Evolutionary conservation across 2,113 vertebrate genomes (phyloP).

Genomic region (Labeo catla): DNA sequence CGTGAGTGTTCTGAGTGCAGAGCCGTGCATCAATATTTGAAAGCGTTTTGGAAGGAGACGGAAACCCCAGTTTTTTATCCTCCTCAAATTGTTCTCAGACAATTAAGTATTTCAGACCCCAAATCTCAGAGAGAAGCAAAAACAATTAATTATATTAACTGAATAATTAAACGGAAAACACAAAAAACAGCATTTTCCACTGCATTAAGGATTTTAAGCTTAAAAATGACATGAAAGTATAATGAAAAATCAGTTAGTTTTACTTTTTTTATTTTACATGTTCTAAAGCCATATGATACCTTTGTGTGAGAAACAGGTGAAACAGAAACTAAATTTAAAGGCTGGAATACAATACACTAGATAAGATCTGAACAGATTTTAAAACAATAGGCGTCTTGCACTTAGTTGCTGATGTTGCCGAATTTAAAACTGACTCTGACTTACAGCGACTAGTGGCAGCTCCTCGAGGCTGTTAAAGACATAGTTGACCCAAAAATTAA

Average conservation of each 20-base stretch:
- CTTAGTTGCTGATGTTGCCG: not conserved
- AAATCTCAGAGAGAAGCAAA: not conserved
- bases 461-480: not conserved
- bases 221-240: not conserved
- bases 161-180: not conserved
- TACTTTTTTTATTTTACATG: not conserved
- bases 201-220: not conserved
- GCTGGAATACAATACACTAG: not conserved
- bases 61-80: not conserved
- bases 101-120: not conserved
- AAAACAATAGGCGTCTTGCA: not conserved
- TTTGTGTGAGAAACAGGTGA: conserved; percentile 3
- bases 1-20: conserved; percentile 1
- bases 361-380: not conserved
- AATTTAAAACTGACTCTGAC: not conserved
- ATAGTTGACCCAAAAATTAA: no score
- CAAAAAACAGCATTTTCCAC: not conserved
- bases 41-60: not conserved
- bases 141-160: not conserved
- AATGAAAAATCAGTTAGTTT: not conserved
- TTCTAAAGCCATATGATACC: not conserved
- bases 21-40: conserved; percentile 13
- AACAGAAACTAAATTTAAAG: not conserved
- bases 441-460: not conserved
- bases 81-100: not conserved